phyloP scores from a whole-genome alignment of 1,140 invertebrate genomes.

The Paralvinella palmiformis region DNA sequence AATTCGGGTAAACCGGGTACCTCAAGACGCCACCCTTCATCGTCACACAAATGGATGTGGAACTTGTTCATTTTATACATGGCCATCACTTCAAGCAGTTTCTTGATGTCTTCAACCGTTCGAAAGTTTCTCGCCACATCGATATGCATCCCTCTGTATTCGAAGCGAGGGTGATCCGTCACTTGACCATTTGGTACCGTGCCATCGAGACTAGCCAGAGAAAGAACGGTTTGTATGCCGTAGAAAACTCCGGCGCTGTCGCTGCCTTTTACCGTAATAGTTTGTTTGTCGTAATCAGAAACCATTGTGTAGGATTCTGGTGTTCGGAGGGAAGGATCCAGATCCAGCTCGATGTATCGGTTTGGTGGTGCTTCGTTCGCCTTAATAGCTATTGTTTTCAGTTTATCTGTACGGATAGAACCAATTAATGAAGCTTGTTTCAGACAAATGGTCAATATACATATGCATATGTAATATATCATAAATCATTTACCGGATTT shows the following conservation, averaged over 20 bases:
- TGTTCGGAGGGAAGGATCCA: not conserved
- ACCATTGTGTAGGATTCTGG: constrained; percentile 25
- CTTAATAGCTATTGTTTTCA: too few relatives aligned
- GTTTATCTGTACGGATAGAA: too few relatives aligned
- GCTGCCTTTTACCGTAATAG: constrained; percentile 21
- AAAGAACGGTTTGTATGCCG: constrained; percentile 32
- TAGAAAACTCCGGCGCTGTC: constrained; percentile 31
- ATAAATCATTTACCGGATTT: too few relatives aligned
- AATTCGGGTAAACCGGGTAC: constrained; percentile 39
- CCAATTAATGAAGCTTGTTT: too few relatives aligned
- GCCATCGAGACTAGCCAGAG: constrained; percentile 5
- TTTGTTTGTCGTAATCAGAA: constrained; percentile 17
- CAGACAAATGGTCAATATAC: too few relatives aligned
- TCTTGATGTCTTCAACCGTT: constrained; percentile 25
- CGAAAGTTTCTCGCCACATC: constrained; percentile 43
- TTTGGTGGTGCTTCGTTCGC: too few relatives aligned
- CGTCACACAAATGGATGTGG: constrained; percentile 44
- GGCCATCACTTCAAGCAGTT: constrained; percentile 37
- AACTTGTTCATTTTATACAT: constrained; percentile 44
- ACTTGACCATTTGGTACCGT: not conserved
- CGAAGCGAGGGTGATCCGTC: not conserved
- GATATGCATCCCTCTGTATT: constrained; percentile 21
- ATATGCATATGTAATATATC: too few relatives aligned
- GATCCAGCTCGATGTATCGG: too few relatives aligned
- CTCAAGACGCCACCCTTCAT: constrained; percentile 45